phyloP scores from a whole-genome alignment of 1,140 invertebrate genomes.

The Drosophila ficusphila region DNA sequence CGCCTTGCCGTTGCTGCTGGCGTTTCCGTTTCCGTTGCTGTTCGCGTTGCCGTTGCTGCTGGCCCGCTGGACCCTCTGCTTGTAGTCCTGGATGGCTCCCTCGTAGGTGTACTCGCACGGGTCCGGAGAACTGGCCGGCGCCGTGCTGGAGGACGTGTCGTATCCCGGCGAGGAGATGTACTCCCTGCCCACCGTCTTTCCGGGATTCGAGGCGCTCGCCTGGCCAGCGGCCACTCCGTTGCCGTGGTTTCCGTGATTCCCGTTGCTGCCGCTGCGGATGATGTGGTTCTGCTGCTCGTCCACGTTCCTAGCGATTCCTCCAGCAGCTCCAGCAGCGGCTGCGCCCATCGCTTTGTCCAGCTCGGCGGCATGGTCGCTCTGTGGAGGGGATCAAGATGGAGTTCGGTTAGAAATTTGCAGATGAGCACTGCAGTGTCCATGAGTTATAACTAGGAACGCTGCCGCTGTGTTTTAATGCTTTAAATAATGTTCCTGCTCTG shows the following conservation, averaged over 20 bases:
- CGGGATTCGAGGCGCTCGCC: conserved; percentile 39
- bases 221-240: conserved; percentile 28
- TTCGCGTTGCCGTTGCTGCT: conserved; percentile 80
- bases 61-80: conserved; percentile 88
- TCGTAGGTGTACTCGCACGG: conserved; percentile 92
- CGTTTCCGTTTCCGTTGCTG: conserved; percentile 48
- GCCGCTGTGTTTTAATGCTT: too few relatives aligned
- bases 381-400: background rate
- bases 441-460: too few relatives aligned
- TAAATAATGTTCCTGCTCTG: too few relatives aligned
- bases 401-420: background rate
- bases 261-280: conserved; percentile 52
- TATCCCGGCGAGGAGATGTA: conserved; percentile 83
- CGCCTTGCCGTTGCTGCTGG: conserved; percentile 49
- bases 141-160: conserved; percentile 79
- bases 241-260: conserved; percentile 38
- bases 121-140: conserved; percentile 78
- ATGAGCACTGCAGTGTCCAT: background rate
- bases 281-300: conserved; percentile 72
- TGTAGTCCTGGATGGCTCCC: conserved; percentile 93
- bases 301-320: conserved; percentile 4
- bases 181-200: conserved; percentile 50
- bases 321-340: conserved; percentile 15
- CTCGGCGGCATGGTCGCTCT: conserved; percentile 76
- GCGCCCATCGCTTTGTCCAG: conserved; percentile 70